Evolutionary conservation across 2,113 vertebrate genomes (phyloP), one percentile per base, ranked within the genome.

Genomic region (Cottus gobio): DNA sequence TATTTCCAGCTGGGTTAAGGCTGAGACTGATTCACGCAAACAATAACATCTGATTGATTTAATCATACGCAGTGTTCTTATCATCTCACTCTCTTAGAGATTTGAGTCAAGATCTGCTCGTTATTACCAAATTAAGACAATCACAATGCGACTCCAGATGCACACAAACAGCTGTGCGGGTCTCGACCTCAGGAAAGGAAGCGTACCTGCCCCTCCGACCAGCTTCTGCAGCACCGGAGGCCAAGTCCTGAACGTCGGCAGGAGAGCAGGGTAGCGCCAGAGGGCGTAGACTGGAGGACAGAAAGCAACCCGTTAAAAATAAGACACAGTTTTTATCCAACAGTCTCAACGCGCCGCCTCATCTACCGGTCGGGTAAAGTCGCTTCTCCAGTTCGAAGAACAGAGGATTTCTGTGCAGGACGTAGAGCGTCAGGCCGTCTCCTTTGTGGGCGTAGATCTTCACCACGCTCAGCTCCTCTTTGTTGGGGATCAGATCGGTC

Each of bases 191-290:
- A 4, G 2, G 44, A 66, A 61, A 31, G 57, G 5, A 50, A 74
- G 69, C 91, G 89, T 95, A 99, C 98, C 98, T 95, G 98, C 97
- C 74, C 98, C 98, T 67, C 97, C 96, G 2, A 92, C 91, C 81
- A 99, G 88, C 80, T 98, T 99, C 87, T 98, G 94, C 0, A 99
- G 87, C 54, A 99, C 98, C 16, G 93, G 94, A 50, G 96, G 95
- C 98, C 97, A 99, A 46, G 97, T 99, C 34, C 92, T 92, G 80
- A 99, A 96, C 4, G 92, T 83, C 71, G 97, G 96, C 2, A 99
- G 92, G 85, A 97, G 93, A 90, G 95, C 90, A 5, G 97, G 97
- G 87, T 91, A 95, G 22, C 88, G 87, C 98, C 98, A 99, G 60
- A 99, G 90, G 2, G 94, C 92, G 77, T 98, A 99, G 50, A 99